These are phyloP conservation scores for Fistularia tabacaria DNA, from an alignment of 2,797 vertebrate species.

Conservation along the genomic window DNA sequence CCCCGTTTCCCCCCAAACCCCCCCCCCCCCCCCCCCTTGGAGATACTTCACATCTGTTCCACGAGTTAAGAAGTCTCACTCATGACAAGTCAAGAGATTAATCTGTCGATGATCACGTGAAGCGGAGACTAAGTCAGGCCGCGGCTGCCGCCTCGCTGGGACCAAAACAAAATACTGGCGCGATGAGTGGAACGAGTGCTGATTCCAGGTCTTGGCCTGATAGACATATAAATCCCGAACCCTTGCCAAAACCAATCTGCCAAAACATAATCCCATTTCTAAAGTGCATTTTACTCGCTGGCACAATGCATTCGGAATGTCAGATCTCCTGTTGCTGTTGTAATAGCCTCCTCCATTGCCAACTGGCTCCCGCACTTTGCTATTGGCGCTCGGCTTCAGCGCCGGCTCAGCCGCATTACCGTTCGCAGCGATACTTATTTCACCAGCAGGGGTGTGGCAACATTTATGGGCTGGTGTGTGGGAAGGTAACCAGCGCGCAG, in stretches of 20 bases:
- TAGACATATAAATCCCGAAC: constrained; percentile 30
- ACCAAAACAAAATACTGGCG: background rate
- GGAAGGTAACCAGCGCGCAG: constrained; percentile 1
- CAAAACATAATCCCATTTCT: constrained; percentile 59
- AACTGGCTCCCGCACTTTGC: constrained; percentile 42
- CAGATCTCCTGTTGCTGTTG: constrained; percentile 64
- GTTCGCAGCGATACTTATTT: constrained; percentile 42
- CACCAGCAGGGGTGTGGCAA: constrained; percentile 45
- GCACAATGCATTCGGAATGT: constrained; percentile 59
- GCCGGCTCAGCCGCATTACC: constrained; percentile 60
- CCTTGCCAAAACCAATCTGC: constrained; percentile 29
- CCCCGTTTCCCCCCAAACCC: too few relatives aligned
- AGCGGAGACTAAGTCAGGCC: too few relatives aligned
- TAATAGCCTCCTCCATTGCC: constrained; percentile 56
- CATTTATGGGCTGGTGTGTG: constrained; percentile 24
- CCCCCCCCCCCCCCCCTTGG: too few relatives aligned
- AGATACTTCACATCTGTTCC: too few relatives aligned
- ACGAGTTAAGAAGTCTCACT: too few relatives aligned
- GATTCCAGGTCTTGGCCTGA: constrained; percentile 39
- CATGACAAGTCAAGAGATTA: too few relatives aligned
- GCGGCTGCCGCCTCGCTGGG: background rate
- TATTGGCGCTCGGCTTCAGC: constrained; percentile 28
- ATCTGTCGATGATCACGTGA: too few relatives aligned
- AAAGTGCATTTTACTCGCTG: constrained; percentile 59
- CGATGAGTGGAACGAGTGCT: constrained; percentile 16